Percentiles rank a stretch among this genome's conserved stretches.
Evolutionary conservation across 2,888 invertebrate species (phyloP).

Genomic region (Epinotia nisella): DNA sequence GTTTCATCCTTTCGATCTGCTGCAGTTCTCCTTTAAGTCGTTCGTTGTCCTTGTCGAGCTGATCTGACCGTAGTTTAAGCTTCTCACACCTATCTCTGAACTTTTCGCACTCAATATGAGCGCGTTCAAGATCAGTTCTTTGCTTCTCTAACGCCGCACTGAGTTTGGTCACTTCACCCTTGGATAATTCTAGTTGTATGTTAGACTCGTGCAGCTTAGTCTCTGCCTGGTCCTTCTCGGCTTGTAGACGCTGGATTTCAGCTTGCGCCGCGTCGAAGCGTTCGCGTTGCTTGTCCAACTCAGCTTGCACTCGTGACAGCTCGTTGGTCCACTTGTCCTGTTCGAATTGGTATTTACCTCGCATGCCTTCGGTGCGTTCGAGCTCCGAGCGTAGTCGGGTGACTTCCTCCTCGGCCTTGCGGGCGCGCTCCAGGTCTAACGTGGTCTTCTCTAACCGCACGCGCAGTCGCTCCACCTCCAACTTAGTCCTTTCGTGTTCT

Average conservation of each 20-base stretch:
- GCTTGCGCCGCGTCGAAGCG: conserved; percentile 90
- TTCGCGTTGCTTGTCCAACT: conserved; percentile 90
- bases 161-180: conserved; percentile 90
- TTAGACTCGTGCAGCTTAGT: conserved; percentile 89
- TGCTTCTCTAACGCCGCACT: conserved; percentile 91
- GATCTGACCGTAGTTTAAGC: conserved; percentile 88
- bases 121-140: conserved; percentile 91
- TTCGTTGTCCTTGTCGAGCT: conserved; percentile 86
- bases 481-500: conserved; percentile 90
- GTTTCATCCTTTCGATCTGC: conserved; percentile 90
- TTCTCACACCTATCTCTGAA: conserved; percentile 94
- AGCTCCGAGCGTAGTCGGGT: conserved; percentile 88
- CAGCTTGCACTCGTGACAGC: conserved; percentile 91
- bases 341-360: conserved; percentile 85
- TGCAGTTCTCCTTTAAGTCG: conserved; percentile 79
- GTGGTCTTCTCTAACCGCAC: conserved; percentile 92
- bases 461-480: conserved; percentile 92
- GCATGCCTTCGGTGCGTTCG: conserved; percentile 90
- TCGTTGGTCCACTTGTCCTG: conserved; percentile 84
- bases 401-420: conserved; percentile 88
- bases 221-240: conserved; percentile 88
- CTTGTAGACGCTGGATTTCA: conserved; percentile 88
- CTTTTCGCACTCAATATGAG: conserved; percentile 95
- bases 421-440: conserved; percentile 90
- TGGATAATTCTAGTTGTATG: conserved; percentile 91